Evolutionary conservation across 1,140 invertebrate genomes (phyloP), one percentile per base, ranked within the genome.

Genomic region (Drosophila saltans): DNA sequence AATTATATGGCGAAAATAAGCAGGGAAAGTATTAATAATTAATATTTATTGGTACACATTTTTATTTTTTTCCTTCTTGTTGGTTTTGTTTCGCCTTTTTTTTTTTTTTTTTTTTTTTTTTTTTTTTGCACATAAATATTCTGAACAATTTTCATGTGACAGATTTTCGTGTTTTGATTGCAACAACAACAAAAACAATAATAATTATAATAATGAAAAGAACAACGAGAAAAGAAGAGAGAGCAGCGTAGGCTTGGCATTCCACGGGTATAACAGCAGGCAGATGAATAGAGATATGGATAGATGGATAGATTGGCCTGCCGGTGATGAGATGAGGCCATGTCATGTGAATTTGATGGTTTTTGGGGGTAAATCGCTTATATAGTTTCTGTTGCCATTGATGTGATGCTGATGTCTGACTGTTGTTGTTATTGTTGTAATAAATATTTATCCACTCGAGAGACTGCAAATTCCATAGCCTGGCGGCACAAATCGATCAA

Each of bases 21-120:
- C 66, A 57, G 45, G 71, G 55, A 7, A 63, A 69, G 62, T 74
- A 80, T 80, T 79, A 71, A 86, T 90, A 76, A 85, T 78, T 90
- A 90, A 80, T 75, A 86, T 90, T 90, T 90, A 90, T 90, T 77
- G 65, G 67, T 63, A 69, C 65, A 59, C 73, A 64, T 67, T 78
- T 64, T 64, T 55, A 24, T 68, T 75, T 75, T 66, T 24, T 65
- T 71, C 56, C 81, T 63, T 67, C 1, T 64, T 56, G 56, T 62
- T 69, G 40, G 55, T 61, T 59, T 60, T 36, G 33, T 57, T 55
- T 28, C 30, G 69, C 56, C 52, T 61, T 59, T 55, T 56, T 68
- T 75, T 75, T 66, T 75, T 75, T 66, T 71, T 56, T 85, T 63
- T 67, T 0, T 64, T 56, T 56, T 62, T 69, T 40, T 61, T 59